Conservation (phyloP, 2,797 vertebrate species). For the Phrynocephalus vlangalii region DNA sequence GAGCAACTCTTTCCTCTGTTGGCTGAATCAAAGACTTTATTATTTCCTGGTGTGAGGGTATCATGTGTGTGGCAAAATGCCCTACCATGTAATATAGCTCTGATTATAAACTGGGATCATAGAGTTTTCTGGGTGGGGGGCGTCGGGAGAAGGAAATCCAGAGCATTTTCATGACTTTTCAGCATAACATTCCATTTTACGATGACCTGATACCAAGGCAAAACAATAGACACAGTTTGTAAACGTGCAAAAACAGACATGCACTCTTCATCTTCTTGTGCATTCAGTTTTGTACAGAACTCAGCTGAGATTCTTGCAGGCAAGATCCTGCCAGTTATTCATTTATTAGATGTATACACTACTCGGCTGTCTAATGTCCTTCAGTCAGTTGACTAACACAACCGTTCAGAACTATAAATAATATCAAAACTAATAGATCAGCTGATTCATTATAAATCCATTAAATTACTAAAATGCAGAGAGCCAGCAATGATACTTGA, state of each 20-base stretch:
- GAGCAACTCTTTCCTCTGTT: constrained; percentile 10
- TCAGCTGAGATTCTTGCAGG: not conserved
- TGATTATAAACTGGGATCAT: constrained; percentile 10
- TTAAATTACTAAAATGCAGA: too few relatives aligned
- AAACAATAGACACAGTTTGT: not conserved
- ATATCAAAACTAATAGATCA: too few relatives aligned
- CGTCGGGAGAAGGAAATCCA: constrained; percentile 5
- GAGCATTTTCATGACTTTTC: not conserved
- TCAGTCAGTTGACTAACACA: too few relatives aligned
- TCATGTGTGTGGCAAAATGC: constrained; percentile 11
- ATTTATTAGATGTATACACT: too few relatives aligned
- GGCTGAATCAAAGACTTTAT: not conserved
- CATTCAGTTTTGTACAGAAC: not conserved
- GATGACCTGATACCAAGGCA: not conserved
- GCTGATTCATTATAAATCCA: too few relatives aligned
- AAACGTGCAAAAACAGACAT: too few relatives aligned
- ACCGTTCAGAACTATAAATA: too few relatives aligned
- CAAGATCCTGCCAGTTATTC: not conserved
- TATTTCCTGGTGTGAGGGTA: constrained; percentile 18
- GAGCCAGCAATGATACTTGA: too few relatives aligned
- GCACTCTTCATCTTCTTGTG: not conserved
- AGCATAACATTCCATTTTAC: constrained; percentile 23
- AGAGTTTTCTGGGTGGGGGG: not conserved
- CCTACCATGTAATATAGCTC: not conserved
- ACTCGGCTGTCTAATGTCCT: too few relatives aligned